Conservation (phyloP, 2,113 vertebrate genomes). For the Micromys minutus region DNA sequence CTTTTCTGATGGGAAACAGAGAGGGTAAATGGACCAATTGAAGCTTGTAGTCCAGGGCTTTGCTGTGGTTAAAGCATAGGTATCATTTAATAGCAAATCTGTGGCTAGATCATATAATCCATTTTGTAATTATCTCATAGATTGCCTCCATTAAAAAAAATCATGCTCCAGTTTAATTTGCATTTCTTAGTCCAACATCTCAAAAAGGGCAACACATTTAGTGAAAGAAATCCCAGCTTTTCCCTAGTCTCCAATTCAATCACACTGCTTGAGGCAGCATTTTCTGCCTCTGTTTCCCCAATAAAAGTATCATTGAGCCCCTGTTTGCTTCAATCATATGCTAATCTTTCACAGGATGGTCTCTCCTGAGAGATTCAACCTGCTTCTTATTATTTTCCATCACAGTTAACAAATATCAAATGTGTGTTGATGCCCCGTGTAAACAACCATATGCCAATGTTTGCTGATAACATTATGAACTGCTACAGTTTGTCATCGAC, state of each 20-base stretch:
- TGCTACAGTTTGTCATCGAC: neutral
- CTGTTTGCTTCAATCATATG: neutral
- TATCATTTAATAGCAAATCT: constrained; percentile 30
- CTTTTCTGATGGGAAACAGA: neutral
- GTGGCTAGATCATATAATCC: neutral
- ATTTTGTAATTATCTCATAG: neutral
- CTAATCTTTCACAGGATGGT: neutral
- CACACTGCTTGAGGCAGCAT: neutral
- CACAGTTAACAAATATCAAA: neutral
- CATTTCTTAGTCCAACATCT: constrained; percentile 3
- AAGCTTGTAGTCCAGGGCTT: neutral
- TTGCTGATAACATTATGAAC: neutral
- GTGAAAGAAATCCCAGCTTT: constrained; percentile 10
- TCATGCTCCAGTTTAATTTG: neutral
- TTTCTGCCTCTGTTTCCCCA: neutral
- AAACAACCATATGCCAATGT: neutral
- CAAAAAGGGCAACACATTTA: constrained; percentile 11
- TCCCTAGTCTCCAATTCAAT: neutral
- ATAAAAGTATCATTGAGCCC: neutral
- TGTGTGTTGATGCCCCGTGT: neutral
- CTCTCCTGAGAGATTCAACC: neutral
- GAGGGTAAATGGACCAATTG: neutral
- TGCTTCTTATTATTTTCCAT: neutral
- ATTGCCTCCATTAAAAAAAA: neutral
- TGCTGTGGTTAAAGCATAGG: neutral